Percentiles rank a stretch among this genome's conserved stretches.
phyloP scores from a whole-genome alignment of 2,113 vertebrate species.

The Vanacampus margaritifer region DNA sequence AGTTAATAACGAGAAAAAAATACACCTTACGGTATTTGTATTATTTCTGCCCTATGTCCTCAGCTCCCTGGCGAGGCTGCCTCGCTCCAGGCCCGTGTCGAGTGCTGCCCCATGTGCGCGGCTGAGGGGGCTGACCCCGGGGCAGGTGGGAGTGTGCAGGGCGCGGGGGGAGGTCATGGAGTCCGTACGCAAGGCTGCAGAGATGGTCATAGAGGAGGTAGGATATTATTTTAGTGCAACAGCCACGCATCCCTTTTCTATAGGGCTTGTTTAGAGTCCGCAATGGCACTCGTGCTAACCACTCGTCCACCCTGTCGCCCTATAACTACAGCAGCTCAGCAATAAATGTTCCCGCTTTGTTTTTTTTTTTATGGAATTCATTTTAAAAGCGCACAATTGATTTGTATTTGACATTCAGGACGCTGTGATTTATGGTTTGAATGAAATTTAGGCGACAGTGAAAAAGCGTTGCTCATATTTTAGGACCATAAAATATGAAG shows the following conservation, averaged over 20 bases:
- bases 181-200: conserved; percentile 56
- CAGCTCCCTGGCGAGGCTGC: conserved; percentile 75
- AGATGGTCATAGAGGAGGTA: conserved; percentile 79
- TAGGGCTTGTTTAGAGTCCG: background rate
- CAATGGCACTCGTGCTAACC: no score
- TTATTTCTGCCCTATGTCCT: background rate
- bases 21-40: no score
- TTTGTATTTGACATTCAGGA: background rate
- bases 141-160: conserved; percentile 72
- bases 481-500: background rate
- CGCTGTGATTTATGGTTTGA: background rate
- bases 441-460: background rate
- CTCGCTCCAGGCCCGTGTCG: conserved; percentile 63
- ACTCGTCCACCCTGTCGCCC: background rate
- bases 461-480: background rate
- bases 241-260: background rate
- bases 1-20: no score
- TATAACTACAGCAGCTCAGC: background rate
- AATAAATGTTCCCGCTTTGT: background rate
- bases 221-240: background rate
- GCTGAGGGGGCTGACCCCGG: conserved; percentile 69
- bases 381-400: background rate
- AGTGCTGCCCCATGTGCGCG: conserved; percentile 65
- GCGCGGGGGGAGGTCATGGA: conserved; percentile 76
- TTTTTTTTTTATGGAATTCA: background rate